A percentile compares a stretch with the other conserved stretches of the same genome.
phyloP scores from a whole-genome alignment of 2,113 vertebrate species.

The Xenopus borealis region DNA sequence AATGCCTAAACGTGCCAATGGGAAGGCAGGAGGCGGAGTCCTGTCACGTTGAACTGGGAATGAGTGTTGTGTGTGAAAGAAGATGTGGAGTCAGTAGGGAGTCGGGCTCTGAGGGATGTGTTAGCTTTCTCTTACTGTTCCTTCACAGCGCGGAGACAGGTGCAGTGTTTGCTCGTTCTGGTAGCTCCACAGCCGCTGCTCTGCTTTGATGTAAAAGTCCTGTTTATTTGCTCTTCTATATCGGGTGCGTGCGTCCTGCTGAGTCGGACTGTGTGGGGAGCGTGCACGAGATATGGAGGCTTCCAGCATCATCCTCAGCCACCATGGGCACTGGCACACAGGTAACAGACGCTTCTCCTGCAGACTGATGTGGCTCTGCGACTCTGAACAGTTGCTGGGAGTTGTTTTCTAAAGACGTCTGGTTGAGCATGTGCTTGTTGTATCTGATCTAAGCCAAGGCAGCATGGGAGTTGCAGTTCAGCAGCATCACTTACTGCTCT shows the following conservation, averaged over 20 bases:
- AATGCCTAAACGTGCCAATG: conserved; percentile 47
- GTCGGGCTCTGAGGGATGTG: background rate
- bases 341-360: background rate
- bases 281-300: background rate
- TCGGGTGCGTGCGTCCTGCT: too few species aligned
- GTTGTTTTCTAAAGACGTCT: too few species aligned
- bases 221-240: too few species aligned
- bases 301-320: background rate
- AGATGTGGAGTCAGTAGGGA: background rate
- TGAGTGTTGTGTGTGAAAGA: conserved; percentile 58
- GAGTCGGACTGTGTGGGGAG: background rate
- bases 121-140: background rate
- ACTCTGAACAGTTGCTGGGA: too few species aligned
- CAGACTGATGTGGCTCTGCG: too few species aligned
- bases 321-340: background rate
- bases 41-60: conserved; percentile 67
- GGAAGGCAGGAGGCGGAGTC: conserved; percentile 46
- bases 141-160: background rate
- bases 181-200: background rate
- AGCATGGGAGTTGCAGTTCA: too few species aligned
- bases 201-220: too few species aligned
- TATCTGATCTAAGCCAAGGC: too few species aligned
- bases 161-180: background rate
- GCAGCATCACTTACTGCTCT: too few species aligned
- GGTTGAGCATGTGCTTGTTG: too few species aligned